phyloP scores from a whole-genome alignment of 2,888 invertebrate genomes.

The Luffia ferchaultella region DNA sequence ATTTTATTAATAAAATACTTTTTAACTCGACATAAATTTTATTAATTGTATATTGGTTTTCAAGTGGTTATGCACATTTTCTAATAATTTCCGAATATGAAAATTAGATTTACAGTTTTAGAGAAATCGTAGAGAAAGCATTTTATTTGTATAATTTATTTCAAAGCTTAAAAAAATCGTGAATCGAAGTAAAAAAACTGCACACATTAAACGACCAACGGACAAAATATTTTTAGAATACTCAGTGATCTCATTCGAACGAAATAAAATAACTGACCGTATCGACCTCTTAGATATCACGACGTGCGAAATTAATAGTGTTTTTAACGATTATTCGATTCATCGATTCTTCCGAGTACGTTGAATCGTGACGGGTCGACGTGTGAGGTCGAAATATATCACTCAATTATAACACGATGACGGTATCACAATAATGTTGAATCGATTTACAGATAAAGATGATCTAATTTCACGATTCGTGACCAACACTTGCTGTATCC shows the following conservation, averaged over 20 bases:
- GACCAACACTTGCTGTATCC: constrained; percentile 22
- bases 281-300: not conserved
- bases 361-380: not conserved
- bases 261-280: not conserved
- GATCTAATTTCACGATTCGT: constrained; percentile 43
- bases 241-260: not conserved
- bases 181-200: too few species aligned
- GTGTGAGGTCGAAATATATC: not conserved
- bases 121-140: too few species aligned
- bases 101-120: too few species aligned
- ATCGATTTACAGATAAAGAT: constrained; percentile 29
- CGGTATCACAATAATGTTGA: not conserved
- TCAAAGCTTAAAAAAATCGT: too few species aligned
- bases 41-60: too few species aligned
- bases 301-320: not conserved
- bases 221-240: not conserved
- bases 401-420: not conserved
- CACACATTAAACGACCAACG: too few species aligned
- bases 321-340: not conserved
- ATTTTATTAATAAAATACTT: too few species aligned
- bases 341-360: not conserved
- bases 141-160: too few species aligned
- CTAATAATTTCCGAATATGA: too few species aligned
- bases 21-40: too few species aligned
- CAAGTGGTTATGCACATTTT: too few species aligned